Conservation (phyloP, 2,797 vertebrate genomes). For the Crocodylus rhombifer region DNA sequence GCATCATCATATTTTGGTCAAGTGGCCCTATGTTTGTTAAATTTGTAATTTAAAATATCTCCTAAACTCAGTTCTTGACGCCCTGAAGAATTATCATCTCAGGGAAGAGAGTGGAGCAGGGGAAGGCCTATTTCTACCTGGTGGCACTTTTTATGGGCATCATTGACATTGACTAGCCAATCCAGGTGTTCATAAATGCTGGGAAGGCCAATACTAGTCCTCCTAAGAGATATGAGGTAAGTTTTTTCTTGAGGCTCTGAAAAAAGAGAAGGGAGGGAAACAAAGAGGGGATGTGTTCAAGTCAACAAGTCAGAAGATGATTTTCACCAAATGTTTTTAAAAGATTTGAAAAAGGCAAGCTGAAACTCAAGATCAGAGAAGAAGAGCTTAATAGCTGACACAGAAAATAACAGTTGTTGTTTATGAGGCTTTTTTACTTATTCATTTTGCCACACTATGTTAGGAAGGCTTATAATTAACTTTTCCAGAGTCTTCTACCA, state of each 20-base stretch:
- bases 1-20: accelerated
- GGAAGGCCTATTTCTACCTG: conserved; percentile 58
- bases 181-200: not conserved
- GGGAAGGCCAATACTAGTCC: not conserved
- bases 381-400: not conserved
- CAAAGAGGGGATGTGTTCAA: not conserved
- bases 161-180: not conserved
- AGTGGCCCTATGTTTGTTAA: not conserved
- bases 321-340: not conserved
- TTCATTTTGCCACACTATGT: not conserved
- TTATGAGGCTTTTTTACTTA: not conserved
- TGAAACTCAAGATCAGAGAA: not conserved
- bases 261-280: not conserved
- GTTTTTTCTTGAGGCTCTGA: conserved; percentile 21
- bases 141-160: conserved; percentile 31
- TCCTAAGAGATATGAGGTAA: conserved; percentile 25
- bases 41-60: not conserved
- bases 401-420: conserved; percentile 1
- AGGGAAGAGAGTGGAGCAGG: conserved; percentile 43
- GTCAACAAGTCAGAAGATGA: not conserved
- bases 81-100: not conserved
- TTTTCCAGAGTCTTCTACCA: not conserved
- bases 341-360: not conserved
- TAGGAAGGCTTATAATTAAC: not conserved
- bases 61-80: not conserved